These are phyloP conservation scores for Bombus impatiens DNA, from an alignment of 1,140 invertebrate genomes.

Conservation along the genomic window DNA sequence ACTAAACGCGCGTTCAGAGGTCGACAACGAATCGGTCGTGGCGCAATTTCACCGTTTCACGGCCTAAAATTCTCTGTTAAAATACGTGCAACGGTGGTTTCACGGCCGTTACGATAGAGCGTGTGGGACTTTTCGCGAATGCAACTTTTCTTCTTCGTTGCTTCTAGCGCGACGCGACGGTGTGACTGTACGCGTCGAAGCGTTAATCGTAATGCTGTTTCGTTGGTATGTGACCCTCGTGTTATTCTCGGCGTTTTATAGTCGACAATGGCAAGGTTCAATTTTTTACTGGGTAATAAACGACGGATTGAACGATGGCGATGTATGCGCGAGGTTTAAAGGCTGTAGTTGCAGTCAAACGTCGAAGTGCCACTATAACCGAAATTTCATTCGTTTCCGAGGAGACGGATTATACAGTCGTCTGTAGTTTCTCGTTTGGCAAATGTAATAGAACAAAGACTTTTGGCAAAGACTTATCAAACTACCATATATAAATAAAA, in stretches of 20 bases:
- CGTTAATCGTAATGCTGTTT: too few relatives aligned
- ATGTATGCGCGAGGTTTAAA: neutral
- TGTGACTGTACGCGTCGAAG: too few relatives aligned
- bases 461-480: too few relatives aligned
- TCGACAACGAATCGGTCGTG: neutral
- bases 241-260: neutral
- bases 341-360: too few relatives aligned
- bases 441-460: too few relatives aligned
- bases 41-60: conserved; percentile 16
- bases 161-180: too few relatives aligned
- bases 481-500: too few relatives aligned
- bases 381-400: too few relatives aligned
- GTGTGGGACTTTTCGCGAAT: neutral
- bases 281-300: neutral
- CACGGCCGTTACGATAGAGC: neutral
- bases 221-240: neutral
- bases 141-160: neutral
- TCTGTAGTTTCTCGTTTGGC: too few relatives aligned
- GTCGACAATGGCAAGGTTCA: neutral
- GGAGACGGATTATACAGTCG: too few relatives aligned
- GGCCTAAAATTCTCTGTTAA: neutral
- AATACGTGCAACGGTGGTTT: neutral
- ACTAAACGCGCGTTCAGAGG: neutral
- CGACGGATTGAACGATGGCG: neutral
- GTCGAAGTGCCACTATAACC: too few relatives aligned